Conservation (phyloP, 2,888 invertebrate genomes). For the Orchestes rusci region DNA sequence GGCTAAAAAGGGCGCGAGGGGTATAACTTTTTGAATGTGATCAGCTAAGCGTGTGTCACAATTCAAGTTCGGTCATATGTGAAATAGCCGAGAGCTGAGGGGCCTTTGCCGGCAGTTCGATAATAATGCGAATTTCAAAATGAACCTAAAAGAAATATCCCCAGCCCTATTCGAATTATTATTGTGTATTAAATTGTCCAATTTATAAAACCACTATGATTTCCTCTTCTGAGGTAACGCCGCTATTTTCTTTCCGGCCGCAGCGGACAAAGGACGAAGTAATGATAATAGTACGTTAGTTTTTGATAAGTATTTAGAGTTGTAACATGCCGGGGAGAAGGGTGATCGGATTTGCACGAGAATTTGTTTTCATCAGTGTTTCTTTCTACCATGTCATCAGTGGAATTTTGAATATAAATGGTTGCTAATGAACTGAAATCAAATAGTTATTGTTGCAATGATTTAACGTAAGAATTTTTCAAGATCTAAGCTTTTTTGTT, state of each 20-base stretch:
- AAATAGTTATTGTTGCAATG: too few species aligned
- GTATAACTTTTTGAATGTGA: slow-evolving; percentile 49
- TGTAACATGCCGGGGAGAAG: too few species aligned
- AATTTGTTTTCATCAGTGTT: too few species aligned
- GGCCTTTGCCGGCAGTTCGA: slow-evolving; percentile 27
- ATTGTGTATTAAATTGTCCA: slow-evolving; percentile 44
- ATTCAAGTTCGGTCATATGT: slow-evolving; percentile 60
- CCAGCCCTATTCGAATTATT: slow-evolving; percentile 32
- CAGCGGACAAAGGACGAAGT: slow-evolving; percentile 26
- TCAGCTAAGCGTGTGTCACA: slow-evolving; percentile 58
- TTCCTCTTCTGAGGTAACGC: slow-evolving; percentile 39
- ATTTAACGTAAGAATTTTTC: too few species aligned
- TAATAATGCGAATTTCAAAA: slow-evolving; percentile 41
- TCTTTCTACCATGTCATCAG: too few species aligned
- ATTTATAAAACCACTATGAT: slow-evolving; percentile 45
- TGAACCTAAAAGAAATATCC: slow-evolving; percentile 36
- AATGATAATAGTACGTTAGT: slow-evolving; percentile 31
- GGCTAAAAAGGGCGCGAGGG: slow-evolving; percentile 35
- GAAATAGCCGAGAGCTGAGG: slow-evolving; percentile 50
- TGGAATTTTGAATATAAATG: too few species aligned
- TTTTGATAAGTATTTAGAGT: background rate
- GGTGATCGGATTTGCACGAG: slow-evolving; percentile 1
- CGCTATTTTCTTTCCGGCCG: slow-evolving; percentile 30
- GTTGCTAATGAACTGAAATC: too few species aligned
- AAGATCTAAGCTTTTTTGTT: too few species aligned